Evolutionary conservation across 2,113 vertebrate species (phyloP).

Genomic region (Cricetomys ansorgei): DNA sequence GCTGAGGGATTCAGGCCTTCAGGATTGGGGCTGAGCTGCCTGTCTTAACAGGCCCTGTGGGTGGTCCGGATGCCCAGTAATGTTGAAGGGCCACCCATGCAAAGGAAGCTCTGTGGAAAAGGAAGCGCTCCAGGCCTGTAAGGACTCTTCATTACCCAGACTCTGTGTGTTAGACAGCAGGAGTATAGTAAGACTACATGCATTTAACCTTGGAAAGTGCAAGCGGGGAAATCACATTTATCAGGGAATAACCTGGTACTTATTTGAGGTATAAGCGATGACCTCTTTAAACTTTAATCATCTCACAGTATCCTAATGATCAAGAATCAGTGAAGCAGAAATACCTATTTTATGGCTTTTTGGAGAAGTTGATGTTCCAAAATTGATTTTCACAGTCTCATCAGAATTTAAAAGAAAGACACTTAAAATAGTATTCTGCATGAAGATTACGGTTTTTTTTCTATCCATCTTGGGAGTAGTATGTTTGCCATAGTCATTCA

Average conservation of each 20-base stretch:
- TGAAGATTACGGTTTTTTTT: conserved; percentile 30
- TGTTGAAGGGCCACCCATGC: neutral
- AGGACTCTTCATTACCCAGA: neutral
- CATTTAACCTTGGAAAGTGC: neutral
- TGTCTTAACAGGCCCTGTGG: neutral
- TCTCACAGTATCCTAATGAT: conserved; percentile 54
- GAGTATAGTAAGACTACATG: neutral
- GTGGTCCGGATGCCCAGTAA: neutral
- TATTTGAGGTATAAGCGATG: conserved; percentile 52
- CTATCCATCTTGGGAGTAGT: neutral
- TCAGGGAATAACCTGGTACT: conserved; percentile 43
- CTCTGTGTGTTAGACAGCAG: neutral
- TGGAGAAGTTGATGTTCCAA: conserved; percentile 65
- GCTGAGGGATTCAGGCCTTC: no score
- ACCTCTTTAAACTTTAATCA: conserved; percentile 65
- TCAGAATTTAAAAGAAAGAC: conserved; percentile 61
- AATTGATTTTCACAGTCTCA: conserved; percentile 66
- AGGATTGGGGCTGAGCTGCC: neutral
- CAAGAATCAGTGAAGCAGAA: conserved; percentile 63
- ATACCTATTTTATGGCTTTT: conserved; percentile 71
- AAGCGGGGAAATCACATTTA: conserved; percentile 15
- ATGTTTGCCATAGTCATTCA: conserved; percentile 30
- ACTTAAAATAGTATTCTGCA: conserved; percentile 54
- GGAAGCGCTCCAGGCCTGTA: neutral
- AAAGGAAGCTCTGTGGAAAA: neutral